Evolutionary conservation across 2,888 invertebrate species (phyloP).

Genomic region (Ctena decussata): DNA sequence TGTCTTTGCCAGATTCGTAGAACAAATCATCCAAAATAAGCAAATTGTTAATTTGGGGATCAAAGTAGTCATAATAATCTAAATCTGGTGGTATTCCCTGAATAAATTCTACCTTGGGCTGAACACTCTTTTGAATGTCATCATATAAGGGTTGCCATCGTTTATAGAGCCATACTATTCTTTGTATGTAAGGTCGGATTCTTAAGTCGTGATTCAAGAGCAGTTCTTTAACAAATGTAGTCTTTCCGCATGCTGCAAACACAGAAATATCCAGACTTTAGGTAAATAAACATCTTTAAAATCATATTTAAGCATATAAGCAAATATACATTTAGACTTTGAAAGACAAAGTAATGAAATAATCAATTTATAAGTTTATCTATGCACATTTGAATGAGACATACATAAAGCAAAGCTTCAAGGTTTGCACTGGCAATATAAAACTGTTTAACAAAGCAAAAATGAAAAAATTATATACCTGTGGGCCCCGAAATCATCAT

Average conservation of each 20-base stretch:
- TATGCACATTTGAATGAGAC: neutral
- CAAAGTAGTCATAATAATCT: constrained; percentile 49
- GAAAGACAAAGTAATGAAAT: constrained; percentile 19
- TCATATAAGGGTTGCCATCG: constrained; percentile 56
- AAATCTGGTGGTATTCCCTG: constrained; percentile 56
- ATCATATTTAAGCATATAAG: no score
- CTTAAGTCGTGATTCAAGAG: neutral
- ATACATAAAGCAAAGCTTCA: neutral
- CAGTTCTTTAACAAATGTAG: neutral
- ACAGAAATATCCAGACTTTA: neutral
- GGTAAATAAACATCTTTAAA: neutral
- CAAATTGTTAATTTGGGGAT: constrained; percentile 45
- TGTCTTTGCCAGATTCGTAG: constrained; percentile 44
- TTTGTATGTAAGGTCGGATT: neutral
- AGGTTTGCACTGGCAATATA: neutral
- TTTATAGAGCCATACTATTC: constrained; percentile 60
- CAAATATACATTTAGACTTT: neutral
- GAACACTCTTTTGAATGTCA: constrained; percentile 20
- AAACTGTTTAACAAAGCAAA: neutral
- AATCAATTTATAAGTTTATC: neutral
- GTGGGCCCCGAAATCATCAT: no score
- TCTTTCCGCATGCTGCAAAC: constrained; percentile 34
- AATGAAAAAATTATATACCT: neutral
- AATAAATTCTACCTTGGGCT: constrained; percentile 51
- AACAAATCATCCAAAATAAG: constrained; percentile 58